Evolutionary conservation across 2,113 vertebrate genomes (phyloP), one percentile per base, ranked within the genome.

Genomic region (Gorsachius goisagi): DNA sequence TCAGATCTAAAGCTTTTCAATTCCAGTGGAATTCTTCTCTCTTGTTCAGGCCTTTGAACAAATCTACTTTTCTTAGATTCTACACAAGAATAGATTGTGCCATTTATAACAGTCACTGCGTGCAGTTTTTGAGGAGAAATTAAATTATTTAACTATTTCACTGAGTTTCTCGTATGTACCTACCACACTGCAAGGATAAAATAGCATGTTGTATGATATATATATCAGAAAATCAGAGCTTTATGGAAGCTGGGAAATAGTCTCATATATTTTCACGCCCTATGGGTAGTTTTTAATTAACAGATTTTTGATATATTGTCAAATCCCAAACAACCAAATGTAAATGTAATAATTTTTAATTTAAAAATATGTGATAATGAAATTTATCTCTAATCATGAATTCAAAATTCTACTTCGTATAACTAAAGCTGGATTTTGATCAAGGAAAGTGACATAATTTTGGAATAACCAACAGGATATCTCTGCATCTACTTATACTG

Each of bases 111-210:
- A 93, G 35, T 45, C 39, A 37, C 7, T 35, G 10, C 3, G 12
- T 72, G 10, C 10, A 64, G 10, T 52, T 75, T 87, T 56, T 80
- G 49, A 94, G 56, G 21, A 88, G 9, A 90, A 90, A 90, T 89
- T 86, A 66, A 94, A 88, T 89, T 90, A 77, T 95, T 92, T 64
- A 88, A 80, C 27, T 86, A 50, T 92, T 81, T 92, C 5, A 75
- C 44, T 41, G 26, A 81, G 47, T 45, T 92, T 88, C 12, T 50
- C 39, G 9, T 49, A 37, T 2, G 1, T 52, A 86, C 35, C 77
- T 44, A 88, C 32, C 84, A 55, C 47, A 59, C 11, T 73, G 10
- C 21, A 75, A 81, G 39, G 58, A 93, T 84, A 86, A 95, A 95
- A 94, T 86, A 68, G 26, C 39, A 82, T 78, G 77, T 58, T 84